Evolutionary conservation across 2,797 vertebrate genomes (phyloP).

Genomic region (Rachycentron canadum): DNA sequence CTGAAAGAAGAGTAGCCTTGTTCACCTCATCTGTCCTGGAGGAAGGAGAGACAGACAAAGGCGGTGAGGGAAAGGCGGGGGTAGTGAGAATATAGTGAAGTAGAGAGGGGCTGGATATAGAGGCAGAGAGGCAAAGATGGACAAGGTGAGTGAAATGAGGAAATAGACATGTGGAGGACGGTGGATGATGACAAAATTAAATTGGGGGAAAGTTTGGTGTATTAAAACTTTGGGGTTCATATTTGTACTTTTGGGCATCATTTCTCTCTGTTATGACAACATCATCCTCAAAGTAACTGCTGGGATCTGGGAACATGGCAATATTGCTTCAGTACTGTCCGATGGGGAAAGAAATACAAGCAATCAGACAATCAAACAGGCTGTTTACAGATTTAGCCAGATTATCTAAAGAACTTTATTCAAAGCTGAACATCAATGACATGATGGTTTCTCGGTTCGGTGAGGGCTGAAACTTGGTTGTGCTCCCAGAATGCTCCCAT

Average conservation of each 20-base stretch:
- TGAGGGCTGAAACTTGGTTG: too few species aligned
- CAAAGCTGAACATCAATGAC: background rate
- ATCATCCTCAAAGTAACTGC: background rate
- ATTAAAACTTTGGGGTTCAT: background rate
- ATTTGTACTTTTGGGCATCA: background rate
- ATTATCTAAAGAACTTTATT: background rate
- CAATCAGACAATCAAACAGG: background rate
- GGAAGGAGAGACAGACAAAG: constrained; percentile 39
- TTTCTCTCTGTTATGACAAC: too few species aligned
- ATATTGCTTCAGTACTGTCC: too few species aligned
- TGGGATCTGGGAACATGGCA: background rate
- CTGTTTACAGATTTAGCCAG: background rate
- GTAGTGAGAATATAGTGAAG: constrained; percentile 26
- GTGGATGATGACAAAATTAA: background rate
- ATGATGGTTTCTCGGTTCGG: too few species aligned
- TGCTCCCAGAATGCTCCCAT: too few species aligned
- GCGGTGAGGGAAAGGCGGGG: constrained; percentile 9
- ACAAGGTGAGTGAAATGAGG: constrained; percentile 9
- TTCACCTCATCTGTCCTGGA: constrained; percentile 65
- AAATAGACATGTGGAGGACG: constrained; percentile 4
- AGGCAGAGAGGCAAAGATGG: background rate
- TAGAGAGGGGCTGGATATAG: constrained; percentile 5
- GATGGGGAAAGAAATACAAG: background rate
- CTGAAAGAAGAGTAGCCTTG: constrained; percentile 61
- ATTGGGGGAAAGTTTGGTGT: background rate